Percentiles rank a stretch among this genome's conserved stretches.
phyloP scores from a whole-genome alignment of 2,888 invertebrate species.

The Lycia hirtaria region DNA sequence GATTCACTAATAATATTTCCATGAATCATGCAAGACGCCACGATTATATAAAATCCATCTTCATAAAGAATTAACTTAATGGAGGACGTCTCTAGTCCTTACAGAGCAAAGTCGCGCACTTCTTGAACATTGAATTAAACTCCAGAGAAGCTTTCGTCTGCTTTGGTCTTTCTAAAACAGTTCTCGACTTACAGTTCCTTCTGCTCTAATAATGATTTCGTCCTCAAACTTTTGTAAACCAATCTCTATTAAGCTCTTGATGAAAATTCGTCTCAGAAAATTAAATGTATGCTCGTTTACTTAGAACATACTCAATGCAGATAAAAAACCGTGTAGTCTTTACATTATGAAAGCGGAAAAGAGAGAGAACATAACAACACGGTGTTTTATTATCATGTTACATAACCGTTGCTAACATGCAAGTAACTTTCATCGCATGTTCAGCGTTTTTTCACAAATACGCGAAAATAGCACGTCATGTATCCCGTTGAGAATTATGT shows the following conservation, averaged over 20 bases:
- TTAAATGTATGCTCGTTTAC: background rate
- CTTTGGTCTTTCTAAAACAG: conserved; percentile 40
- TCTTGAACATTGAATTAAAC: conserved; percentile 39
- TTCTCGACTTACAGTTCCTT: conserved; percentile 35
- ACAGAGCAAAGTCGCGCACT: conserved; percentile 28
- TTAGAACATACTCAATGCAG: background rate
- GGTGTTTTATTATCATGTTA: conserved; percentile 33
- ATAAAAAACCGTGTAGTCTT: conserved; percentile 10
- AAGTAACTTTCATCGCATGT: conserved; percentile 32
- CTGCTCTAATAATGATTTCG: conserved; percentile 34
- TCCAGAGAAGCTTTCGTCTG: conserved; percentile 28
- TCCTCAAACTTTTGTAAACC: conserved; percentile 27
- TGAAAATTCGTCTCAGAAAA: conserved; percentile 1
- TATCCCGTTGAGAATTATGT: conserved; percentile 17
- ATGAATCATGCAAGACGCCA: background rate
- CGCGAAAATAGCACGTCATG: conserved; percentile 31
- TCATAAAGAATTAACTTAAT: conserved; percentile 12
- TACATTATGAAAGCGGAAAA: conserved; percentile 6
- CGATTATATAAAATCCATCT: conserved; percentile 5
- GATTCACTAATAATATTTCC: background rate
- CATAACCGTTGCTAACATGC: conserved; percentile 24
- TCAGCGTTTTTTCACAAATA: conserved; percentile 29
- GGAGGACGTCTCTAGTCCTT: conserved; percentile 10
- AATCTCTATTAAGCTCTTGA: conserved; percentile 19
- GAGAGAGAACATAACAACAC: conserved; percentile 15